Conservation (phyloP, 2,888 invertebrate species). For the Ornithoptera alexandrae region DNA sequence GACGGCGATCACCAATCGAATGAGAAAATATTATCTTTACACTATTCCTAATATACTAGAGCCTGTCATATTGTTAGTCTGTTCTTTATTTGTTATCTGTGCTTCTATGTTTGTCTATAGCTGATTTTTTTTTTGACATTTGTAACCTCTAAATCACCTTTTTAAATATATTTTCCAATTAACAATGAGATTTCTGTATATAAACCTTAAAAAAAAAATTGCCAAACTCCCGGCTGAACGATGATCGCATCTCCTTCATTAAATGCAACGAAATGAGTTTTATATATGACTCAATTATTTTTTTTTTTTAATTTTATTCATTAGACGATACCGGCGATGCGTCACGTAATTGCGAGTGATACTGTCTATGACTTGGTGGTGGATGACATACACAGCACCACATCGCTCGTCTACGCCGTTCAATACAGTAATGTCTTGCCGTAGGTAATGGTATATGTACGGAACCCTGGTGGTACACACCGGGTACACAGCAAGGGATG, state of each 20-base stretch:
- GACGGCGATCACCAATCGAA: constrained; percentile 38
- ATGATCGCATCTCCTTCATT: constrained; percentile 39
- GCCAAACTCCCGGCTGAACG: constrained; percentile 68
- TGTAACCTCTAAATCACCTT: constrained; percentile 52
- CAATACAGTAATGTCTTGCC: no score
- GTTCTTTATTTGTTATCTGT: neutral
- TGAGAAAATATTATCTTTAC: constrained; percentile 59
- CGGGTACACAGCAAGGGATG: constrained; percentile 25
- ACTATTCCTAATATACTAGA: no score
- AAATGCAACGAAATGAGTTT: constrained; percentile 47
- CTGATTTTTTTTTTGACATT: constrained; percentile 27
- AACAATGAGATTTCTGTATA: constrained; percentile 64
- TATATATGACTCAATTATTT: constrained; percentile 18
- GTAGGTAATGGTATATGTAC: no score
- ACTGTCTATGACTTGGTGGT: no score
- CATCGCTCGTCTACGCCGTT: no score
- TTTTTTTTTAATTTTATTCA: neutral
- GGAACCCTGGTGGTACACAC: neutral
- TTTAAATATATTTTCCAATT: constrained; percentile 52
- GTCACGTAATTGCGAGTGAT: no score
- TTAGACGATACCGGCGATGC: no score
- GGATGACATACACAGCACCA: no score
- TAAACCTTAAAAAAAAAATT: constrained; percentile 44
- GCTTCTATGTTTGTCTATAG: neutral
- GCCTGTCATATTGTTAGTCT: no score